A percentile compares a stretch with the other conserved stretches of the same genome.
phyloP scores from a whole-genome alignment of 2,113 vertebrate species.

The Anhinga rufa region DNA sequence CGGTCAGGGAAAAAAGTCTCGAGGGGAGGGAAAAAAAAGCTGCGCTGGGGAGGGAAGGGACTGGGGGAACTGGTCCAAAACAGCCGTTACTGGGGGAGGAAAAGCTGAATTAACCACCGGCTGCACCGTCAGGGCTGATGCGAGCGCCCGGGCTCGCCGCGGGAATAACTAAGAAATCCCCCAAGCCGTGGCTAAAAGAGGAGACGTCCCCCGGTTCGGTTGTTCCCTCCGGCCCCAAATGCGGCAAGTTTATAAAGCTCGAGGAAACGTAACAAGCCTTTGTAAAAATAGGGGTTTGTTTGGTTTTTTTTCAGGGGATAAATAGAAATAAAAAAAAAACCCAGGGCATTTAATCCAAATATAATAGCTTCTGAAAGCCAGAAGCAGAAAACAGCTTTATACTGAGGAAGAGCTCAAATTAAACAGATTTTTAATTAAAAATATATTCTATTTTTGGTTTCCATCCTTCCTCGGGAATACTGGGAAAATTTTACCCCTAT shows the following conservation, averaged over 20 bases:
- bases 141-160: accelerated
- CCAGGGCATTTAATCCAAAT: accelerated
- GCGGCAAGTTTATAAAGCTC: background rate
- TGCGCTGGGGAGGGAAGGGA: too few relatives aligned
- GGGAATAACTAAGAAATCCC: background rate
- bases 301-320: background rate
- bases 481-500: accelerated
- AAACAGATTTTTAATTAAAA: background rate
- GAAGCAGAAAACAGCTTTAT: background rate
- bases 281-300: background rate
- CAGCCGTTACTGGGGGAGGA: too few relatives aligned
- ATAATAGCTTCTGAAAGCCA: background rate
- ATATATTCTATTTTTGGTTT: background rate
- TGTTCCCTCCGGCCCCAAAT: background rate
- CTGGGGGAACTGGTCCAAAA: background rate
- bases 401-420: accelerated
- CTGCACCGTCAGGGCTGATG: background rate
- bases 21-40: background rate
- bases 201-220: accelerated
- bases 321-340: background rate
- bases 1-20: background rate
- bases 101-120: background rate
- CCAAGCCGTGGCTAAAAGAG: too few relatives aligned
- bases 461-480: background rate
- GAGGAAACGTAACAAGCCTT: background rate